Conservation (phyloP, 1,140 invertebrate species). For the Bacillus rossius region DNA sequence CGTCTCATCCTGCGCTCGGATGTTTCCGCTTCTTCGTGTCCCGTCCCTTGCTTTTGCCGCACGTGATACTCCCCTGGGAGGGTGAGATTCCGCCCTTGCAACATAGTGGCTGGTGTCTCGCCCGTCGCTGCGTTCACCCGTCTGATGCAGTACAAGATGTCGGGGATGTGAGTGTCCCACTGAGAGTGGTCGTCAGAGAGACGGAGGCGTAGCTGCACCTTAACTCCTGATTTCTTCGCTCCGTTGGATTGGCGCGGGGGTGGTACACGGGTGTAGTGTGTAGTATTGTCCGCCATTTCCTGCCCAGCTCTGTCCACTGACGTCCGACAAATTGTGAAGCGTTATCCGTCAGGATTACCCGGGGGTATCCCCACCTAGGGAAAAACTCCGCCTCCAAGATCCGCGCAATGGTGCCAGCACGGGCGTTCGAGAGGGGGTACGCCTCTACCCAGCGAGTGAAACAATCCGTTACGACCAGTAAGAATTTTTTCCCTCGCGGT, state of each 20-base stretch:
- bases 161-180: no score
- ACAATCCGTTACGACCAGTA: conserved; percentile 24
- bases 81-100: no score
- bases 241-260: conserved; percentile 29
- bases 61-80: no score
- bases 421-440: conserved; percentile 16
- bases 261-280: conserved; percentile 30
- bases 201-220: conserved; percentile 20
- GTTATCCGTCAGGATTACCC: conserved; percentile 26
- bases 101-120: no score
- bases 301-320: conserved; percentile 3
- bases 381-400: conserved; percentile 27
- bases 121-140: no score
- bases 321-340: conserved; percentile 21
- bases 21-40: no score
- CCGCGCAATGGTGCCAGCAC: conserved; percentile 5
- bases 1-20: no score
- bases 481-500: conserved; percentile 6
- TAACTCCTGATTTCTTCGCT: conserved; percentile 29
- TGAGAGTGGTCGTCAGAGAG: not conserved
- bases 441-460: conserved; percentile 26
- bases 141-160: no score
- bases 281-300: not conserved
- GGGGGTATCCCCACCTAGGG: conserved; percentile 25
- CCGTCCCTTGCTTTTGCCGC: no score